A percentile compares a stretch with the other conserved stretches of the same genome.
phyloP scores from a whole-genome alignment of 2,797 vertebrate genomes.

The Sylvia borin region DNA sequence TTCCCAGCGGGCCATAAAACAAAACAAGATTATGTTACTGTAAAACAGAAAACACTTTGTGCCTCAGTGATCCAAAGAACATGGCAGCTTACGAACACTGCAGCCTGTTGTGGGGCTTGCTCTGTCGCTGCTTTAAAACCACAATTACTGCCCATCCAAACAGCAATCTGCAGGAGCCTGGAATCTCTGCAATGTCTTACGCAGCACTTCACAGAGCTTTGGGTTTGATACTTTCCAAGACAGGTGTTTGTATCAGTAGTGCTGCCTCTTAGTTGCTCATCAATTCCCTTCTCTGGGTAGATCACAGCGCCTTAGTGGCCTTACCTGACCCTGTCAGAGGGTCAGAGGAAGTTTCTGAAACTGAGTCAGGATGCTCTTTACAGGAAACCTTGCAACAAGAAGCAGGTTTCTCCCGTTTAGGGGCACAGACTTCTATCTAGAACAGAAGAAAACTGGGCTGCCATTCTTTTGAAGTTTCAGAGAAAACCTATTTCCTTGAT shows the following conservation, averaged over 20 bases:
- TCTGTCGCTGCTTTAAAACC: background rate
- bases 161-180: background rate
- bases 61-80: background rate
- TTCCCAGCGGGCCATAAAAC: background rate
- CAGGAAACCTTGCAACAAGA: background rate
- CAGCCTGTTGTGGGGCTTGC: background rate
- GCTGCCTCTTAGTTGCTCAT: background rate
- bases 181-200: background rate
- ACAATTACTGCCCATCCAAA: background rate
- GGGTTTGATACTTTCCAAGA: background rate
- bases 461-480: background rate
- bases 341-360: background rate
- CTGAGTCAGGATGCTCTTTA: background rate
- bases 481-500: background rate
- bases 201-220: background rate
- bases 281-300: background rate
- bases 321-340: background rate
- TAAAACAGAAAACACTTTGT: background rate
- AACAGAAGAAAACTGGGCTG: background rate
- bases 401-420: background rate
- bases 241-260: background rate
- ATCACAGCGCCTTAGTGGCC: background rate
- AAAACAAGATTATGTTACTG: background rate
- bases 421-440: background rate
- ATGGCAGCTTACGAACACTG: background rate